Evolutionary conservation across 2,797 vertebrate species (phyloP), one percentile per base, ranked within the genome.

Genomic region (Hipposideros larvatus): DNA sequence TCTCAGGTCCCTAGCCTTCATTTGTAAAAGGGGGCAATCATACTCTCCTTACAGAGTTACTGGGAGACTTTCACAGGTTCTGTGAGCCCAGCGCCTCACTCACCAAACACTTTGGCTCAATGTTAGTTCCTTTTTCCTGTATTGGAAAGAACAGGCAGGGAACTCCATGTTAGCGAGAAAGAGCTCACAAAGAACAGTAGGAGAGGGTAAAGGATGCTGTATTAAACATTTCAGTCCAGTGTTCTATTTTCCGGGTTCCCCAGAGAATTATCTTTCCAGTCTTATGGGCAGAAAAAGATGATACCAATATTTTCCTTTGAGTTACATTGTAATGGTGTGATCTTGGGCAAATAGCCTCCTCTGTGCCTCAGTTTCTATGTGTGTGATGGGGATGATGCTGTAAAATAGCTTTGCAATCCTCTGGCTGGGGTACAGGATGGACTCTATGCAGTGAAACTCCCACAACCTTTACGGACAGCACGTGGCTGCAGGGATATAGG

Each of bases 311-410:
- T 82, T 77, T 78, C 37, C 66, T 92, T 85, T 41, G 37, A 66
- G 57, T 71, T 78, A 53, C 51, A 59, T 2, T 66, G 8, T 28
- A 24, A 75, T 14, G 31, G 37, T 51, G 34, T 73, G 71, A 46
- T 92, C 83, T 68, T 43, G 59, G 53, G 43, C 26, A 19, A 48
- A 57, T 1, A 55, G 77, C n/a, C 18, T 71, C 65, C 21, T 77
- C 74, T 19, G 41, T 75, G 84, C 70, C 94, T 92, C 66, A 41
- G 80, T 92, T 95, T 90, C 87, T 87, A 80, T 57, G 51, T 48
- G 21, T 41, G 74, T 21, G 13, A 34, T 41, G n/a, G 87, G 55
- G 73, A 41, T 0, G 31, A 43, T n/a, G 26, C 66, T 41, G 70
- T 21, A 11, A 16, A 34, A 46, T 34, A 28, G 26, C 66, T 87